Percentiles rank a stretch among this genome's conserved stretches.
Evolutionary conservation across 2,113 vertebrate genomes (phyloP).

Genomic region (Trinectes maculatus): DNA sequence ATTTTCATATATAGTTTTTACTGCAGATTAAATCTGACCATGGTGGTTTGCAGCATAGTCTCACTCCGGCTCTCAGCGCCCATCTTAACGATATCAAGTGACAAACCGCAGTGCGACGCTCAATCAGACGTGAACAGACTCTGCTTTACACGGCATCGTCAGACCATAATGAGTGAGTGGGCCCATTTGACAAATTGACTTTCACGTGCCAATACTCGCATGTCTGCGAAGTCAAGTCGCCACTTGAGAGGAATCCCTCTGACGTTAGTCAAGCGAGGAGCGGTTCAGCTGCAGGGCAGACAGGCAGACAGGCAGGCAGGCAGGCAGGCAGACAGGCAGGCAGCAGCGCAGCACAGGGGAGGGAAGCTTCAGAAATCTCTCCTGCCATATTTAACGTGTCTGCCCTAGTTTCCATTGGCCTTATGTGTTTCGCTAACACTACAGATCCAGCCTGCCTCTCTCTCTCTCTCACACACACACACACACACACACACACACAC

Average conservation of each 20-base stretch:
- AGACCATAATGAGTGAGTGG: not conserved
- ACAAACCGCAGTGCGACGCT: constrained; percentile 1
- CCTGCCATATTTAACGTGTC: constrained; percentile 62
- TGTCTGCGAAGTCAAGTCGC: constrained; percentile 32
- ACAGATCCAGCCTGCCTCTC: constrained; percentile 36
- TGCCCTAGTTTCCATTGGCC: constrained; percentile 71
- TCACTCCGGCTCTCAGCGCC: constrained; percentile 15
- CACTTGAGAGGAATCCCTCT: constrained; percentile 59
- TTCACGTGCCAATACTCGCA: constrained; percentile 30
- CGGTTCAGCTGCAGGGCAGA: constrained; percentile 18
- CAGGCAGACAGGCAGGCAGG: constrained; percentile 31
- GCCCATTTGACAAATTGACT: constrained; percentile 41
- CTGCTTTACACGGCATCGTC: too few relatives aligned
- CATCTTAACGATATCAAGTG: constrained; percentile 30
- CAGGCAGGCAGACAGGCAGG: constrained; percentile 34
- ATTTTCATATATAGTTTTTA: constrained; percentile 53
- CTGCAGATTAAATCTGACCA: constrained; percentile 40
- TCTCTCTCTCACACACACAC: constrained; percentile 7
- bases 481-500: constrained; percentile 19
- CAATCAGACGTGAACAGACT: constrained; percentile 7
- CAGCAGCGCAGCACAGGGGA: constrained; percentile 32
- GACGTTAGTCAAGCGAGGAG: constrained; percentile 63
- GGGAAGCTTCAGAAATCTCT: constrained; percentile 53
- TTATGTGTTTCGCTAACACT: constrained; percentile 60
- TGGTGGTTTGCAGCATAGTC: constrained; percentile 26